phyloP scores from a whole-genome alignment of 2,113 vertebrate genomes.

The Hyla sarda region DNA sequence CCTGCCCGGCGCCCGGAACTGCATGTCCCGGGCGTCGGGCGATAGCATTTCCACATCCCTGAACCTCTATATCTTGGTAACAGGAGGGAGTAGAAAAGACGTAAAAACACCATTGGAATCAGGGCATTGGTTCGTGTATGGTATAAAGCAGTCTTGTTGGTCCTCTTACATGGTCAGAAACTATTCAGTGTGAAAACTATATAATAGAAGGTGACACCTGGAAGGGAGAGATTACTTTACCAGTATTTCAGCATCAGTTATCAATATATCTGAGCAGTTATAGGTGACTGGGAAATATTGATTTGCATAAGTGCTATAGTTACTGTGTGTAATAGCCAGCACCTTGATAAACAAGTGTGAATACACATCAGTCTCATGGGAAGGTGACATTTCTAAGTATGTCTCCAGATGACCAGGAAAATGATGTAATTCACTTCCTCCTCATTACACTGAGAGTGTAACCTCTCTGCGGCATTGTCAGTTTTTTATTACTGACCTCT shows the following conservation, averaged over 20 bases:
- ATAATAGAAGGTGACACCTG: not conserved
- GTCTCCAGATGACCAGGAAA: slow-evolving; percentile 10
- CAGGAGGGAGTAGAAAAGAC: too few relatives aligned
- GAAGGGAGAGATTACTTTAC: not conserved
- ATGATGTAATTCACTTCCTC: slow-evolving; percentile 4
- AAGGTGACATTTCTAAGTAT: slow-evolving; percentile 11
- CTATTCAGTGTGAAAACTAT: not conserved
- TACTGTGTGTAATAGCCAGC: not conserved
- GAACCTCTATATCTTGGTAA: too few relatives aligned
- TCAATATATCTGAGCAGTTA: not conserved
- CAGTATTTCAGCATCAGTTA: not conserved
- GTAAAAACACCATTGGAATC: too few relatives aligned
- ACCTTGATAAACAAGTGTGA: slow-evolving; percentile 16
- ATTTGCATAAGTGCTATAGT: not conserved
- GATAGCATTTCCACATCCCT: too few relatives aligned
- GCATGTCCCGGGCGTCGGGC: too few relatives aligned
- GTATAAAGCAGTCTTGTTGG: too few relatives aligned
- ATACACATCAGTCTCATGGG: slow-evolving; percentile 3
- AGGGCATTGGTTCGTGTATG: too few relatives aligned
- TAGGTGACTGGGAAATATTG: slow-evolving; percentile 8
- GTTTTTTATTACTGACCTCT: slow-evolving; percentile 24
- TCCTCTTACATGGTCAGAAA: not conserved
- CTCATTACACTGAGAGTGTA: slow-evolving; percentile 15
- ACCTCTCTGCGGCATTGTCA: slow-evolving; percentile 8
- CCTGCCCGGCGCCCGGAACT: too few relatives aligned